Base-by-base conservation (phyloP, 2,113 vertebrate species). In the Oncorhynchus clarkii region DNA sequence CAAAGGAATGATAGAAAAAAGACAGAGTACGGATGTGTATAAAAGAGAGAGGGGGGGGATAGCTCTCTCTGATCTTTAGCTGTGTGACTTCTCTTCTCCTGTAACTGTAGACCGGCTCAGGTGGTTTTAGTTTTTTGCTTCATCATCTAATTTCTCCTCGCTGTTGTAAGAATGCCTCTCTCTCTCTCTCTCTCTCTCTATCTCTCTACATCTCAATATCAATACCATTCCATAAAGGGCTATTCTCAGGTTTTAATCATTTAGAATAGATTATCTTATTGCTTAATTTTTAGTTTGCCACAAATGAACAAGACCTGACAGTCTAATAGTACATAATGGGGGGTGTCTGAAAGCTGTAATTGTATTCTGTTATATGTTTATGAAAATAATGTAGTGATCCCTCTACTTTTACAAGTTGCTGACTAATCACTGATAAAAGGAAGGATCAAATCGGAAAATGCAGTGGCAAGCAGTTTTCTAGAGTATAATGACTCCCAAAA, bases 361-460 rank as follows among this genome's bases (percentile, higher is more conserved):
- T n/a, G 13, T 71, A n/a, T 45, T 70, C 51, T 12, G 7, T 24
- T 27, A 22, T 80, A 74, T 72, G 49, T 78, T 34, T n/a, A 51
- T 45, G 49, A 78, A 70, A 72, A 59, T 7, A 72, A 59, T 11
- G 73, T 48, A 4, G 1, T 9, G 6, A 60, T 18, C 9, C 22
- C 24, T 71, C 18, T 62, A 11, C 16, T n/a, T 12, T 48, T 26
- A 66, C 29, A 74, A 68, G 48, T 26, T 69, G 65, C 73, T 68
- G 65, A 75, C 51, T 66, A 67, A 22, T 72, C 64, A 49, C 49
- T 11, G 67, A 69, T 75, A n/a, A 81, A 82, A 72, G 54, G 51
- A 83, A n/a, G 71, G 78, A 83, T 87, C 65, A 78, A 75, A 78
- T 85, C 57, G 73, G 12, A 14, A 74, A 74, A 60, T 13, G 51